A percentile compares a stretch with the other conserved stretches of the same genome.
These are phyloP conservation scores for Neoaliturus tenellus DNA, from an alignment of 2,888 invertebrate genomes.

Conservation along the genomic window DNA sequence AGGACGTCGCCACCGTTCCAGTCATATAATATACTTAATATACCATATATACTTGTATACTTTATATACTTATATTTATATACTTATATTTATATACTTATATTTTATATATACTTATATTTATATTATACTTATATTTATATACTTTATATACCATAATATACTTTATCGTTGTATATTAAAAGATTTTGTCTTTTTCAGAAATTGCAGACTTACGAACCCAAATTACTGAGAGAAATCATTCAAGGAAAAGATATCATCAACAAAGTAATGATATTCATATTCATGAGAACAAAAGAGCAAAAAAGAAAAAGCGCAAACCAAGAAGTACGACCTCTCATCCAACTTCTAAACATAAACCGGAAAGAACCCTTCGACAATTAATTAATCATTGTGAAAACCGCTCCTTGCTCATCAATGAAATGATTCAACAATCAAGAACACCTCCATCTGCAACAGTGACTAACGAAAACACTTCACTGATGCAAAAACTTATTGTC, in stretches of 20 bases:
- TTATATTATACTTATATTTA: no score
- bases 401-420: neutral
- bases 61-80: no score
- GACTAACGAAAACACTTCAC: conserved; percentile 1
- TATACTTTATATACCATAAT: no score
- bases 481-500: conserved; percentile 27
- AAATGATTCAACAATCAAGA: neutral
- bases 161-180: no score
- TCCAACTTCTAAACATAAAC: neutral
- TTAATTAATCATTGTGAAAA: conserved; percentile 2
- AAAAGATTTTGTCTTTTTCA: no score
- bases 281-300: neutral
- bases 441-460: neutral
- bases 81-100: no score
- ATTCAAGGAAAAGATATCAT: neutral
- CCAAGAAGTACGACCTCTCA: neutral
- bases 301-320: neutral
- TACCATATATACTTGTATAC: no score
- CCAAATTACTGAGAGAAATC: no score
- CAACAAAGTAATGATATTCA: neutral
- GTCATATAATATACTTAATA: no score
- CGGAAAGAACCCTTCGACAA: neutral
- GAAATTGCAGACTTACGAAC: no score
- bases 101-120: no score
- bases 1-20: no score